Conservation (phyloP, 2,888 invertebrate species). For the Cremastinae sp. region DNA sequence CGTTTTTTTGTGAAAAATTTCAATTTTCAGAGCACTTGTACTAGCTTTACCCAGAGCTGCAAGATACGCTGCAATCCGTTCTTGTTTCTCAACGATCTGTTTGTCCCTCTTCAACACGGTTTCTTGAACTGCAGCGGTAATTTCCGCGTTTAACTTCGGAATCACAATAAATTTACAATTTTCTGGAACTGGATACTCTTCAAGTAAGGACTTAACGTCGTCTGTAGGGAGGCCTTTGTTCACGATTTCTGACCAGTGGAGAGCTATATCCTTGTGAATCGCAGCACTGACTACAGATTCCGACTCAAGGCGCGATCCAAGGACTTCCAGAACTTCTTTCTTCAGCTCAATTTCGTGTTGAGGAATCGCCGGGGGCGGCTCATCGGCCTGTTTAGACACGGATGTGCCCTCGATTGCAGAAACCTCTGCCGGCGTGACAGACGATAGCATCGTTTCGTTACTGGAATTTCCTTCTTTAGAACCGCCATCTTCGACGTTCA, state of each 20-base stretch:
- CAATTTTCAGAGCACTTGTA: slow-evolving; percentile 21
- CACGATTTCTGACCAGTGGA: slow-evolving; percentile 52
- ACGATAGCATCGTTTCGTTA: slow-evolving; percentile 2
- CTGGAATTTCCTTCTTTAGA: background rate
- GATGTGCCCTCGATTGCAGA: background rate
- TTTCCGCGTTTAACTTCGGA: slow-evolving; percentile 51
- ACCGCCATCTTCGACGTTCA: background rate
- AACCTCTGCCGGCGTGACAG: background rate
- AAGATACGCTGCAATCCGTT: slow-evolving; percentile 41
- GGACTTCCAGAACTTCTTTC: slow-evolving; percentile 29
- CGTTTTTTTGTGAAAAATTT: no score
- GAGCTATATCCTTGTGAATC: slow-evolving; percentile 47
- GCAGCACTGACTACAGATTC: slow-evolving; percentile 27
- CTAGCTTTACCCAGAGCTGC: slow-evolving; percentile 47
- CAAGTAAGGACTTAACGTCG: slow-evolving; percentile 35
- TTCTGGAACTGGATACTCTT: slow-evolving; percentile 51
- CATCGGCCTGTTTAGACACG: background rate
- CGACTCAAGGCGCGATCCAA: slow-evolving; percentile 39
- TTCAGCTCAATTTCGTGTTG: slow-evolving; percentile 50
- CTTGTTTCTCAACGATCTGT: slow-evolving; percentile 51
- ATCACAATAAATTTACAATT: slow-evolving; percentile 40
- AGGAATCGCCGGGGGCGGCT: background rate
- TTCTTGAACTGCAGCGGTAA: slow-evolving; percentile 49
- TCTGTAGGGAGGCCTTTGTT: slow-evolving; percentile 49
- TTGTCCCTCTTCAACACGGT: slow-evolving; percentile 33